A percentile compares a stretch with the other conserved stretches of the same genome.
Evolutionary conservation across 2,113 vertebrate genomes (phyloP).

Genomic region (Chaetodon auriga): DNA sequence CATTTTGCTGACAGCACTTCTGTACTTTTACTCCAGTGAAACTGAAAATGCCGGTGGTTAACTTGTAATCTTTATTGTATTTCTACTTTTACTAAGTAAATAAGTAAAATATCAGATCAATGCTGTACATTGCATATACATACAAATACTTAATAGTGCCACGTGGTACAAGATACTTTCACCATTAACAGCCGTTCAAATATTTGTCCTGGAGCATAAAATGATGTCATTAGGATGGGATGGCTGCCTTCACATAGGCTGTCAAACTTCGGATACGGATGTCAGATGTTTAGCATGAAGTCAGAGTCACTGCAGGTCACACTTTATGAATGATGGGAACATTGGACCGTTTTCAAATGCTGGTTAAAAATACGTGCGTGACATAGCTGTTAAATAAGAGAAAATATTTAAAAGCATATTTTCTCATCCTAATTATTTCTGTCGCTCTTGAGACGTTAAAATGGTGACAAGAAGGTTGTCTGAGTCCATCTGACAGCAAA

Average conservation of each 20-base stretch:
- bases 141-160: background rate
- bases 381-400: background rate
- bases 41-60: background rate
- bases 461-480: background rate
- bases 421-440: background rate
- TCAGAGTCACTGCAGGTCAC: background rate
- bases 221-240: too few species aligned
- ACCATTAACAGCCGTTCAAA: background rate
- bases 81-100: background rate
- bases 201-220: background rate
- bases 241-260: background rate
- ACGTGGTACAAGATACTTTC: background rate
- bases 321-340: background rate
- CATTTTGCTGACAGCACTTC: background rate
- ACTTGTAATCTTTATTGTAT: background rate
- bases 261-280: background rate
- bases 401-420: background rate
- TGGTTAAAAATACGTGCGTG: background rate
- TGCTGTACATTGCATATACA: background rate
- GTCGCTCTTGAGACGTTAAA: background rate
- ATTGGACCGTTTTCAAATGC: background rate
- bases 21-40: background rate
- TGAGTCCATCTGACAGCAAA: conserved; percentile 9
- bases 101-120: background rate
- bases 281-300: background rate